phyloP scores from a whole-genome alignment of 2,888 invertebrate genomes.

The Drosophila cognata region DNA sequence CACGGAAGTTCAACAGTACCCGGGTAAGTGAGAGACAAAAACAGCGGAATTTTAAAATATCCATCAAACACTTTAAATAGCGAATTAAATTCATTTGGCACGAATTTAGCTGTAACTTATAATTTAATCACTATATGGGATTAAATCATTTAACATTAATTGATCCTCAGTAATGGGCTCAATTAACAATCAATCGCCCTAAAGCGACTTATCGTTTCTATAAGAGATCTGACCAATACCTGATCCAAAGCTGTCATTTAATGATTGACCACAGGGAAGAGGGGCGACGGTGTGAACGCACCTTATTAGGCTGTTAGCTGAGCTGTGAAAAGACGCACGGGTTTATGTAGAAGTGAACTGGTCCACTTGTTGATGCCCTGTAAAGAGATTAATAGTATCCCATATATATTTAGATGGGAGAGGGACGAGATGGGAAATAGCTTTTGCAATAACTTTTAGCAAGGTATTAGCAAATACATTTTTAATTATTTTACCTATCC shows the following conservation, averaged over 20 bases:
- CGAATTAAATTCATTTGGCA: neutral
- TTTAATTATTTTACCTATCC: neutral
- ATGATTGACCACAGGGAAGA: conserved; percentile 5
- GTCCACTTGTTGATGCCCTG: conserved; percentile 10
- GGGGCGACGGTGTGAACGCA: conserved; percentile 8
- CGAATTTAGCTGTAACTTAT: conserved; percentile 6
- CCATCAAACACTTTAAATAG: neutral
- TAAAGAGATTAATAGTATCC: neutral
- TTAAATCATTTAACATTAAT: conserved; percentile 29
- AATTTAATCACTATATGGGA: conserved; percentile 19
- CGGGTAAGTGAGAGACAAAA: conserved; percentile 85
- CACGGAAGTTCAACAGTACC: conserved; percentile 88
- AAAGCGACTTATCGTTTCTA: conserved; percentile 53
- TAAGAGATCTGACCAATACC: conserved; percentile 45
- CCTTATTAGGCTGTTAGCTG: conserved; percentile 45
- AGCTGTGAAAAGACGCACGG: conserved; percentile 68
- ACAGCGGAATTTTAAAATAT: neutral
- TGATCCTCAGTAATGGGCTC: conserved; percentile 18
- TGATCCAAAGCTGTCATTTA: conserved; percentile 55
- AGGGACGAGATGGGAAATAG: neutral
- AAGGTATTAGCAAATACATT: neutral
- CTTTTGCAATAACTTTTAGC: neutral
- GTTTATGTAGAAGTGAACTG: neutral
- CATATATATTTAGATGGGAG: neutral
- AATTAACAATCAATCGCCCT: conserved; percentile 8